Conservation (phyloP, 2,888 invertebrate species). For the Aphelenchoides bicaudatus region DNA sequence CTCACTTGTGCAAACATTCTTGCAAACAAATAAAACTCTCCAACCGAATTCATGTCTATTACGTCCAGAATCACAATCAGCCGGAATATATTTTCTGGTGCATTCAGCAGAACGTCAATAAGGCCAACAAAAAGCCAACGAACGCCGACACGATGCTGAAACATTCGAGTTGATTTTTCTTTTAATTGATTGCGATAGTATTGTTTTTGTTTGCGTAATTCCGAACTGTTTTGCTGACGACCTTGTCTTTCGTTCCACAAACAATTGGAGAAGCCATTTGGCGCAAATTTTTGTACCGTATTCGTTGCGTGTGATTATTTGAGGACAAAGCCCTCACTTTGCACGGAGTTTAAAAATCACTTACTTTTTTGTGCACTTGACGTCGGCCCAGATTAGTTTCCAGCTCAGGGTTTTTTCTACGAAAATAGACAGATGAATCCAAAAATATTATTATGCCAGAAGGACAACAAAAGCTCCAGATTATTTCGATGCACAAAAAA, state of each 20-base stretch:
- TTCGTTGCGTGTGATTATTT: too few species aligned
- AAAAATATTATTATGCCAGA: conserved; percentile 29
- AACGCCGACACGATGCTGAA: conserved; percentile 30
- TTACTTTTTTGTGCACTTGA: too few species aligned
- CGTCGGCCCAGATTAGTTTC: too few species aligned
- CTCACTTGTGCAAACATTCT: conserved; percentile 29
- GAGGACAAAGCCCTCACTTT: too few species aligned
- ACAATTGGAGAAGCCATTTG: background rate
- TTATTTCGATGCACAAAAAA: conserved; percentile 32
- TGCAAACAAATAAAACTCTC: conserved; percentile 21
- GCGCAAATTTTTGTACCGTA: too few species aligned
- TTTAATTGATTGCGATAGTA: background rate
- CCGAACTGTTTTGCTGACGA: background rate
- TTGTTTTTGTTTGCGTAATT: too few species aligned
- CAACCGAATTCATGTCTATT: conserved; percentile 15
- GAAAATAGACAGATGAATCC: conserved; percentile 30
- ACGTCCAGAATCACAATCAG: conserved; percentile 33
- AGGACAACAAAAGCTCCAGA: conserved; percentile 29
- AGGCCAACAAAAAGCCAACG: conserved; percentile 43
- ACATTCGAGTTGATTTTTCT: conserved; percentile 5
- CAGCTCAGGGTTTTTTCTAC: too few species aligned
- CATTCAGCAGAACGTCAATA: conserved; percentile 41
- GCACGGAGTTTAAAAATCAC: conserved; percentile 1
- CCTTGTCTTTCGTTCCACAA: background rate
- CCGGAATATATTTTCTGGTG: conserved; percentile 40